Percentiles rank a stretch among this genome's conserved stretches.
These are phyloP conservation scores for Odocoileus hemionus DNA, from an alignment of 2,113 vertebrate species.

Conservation along the genomic window DNA sequence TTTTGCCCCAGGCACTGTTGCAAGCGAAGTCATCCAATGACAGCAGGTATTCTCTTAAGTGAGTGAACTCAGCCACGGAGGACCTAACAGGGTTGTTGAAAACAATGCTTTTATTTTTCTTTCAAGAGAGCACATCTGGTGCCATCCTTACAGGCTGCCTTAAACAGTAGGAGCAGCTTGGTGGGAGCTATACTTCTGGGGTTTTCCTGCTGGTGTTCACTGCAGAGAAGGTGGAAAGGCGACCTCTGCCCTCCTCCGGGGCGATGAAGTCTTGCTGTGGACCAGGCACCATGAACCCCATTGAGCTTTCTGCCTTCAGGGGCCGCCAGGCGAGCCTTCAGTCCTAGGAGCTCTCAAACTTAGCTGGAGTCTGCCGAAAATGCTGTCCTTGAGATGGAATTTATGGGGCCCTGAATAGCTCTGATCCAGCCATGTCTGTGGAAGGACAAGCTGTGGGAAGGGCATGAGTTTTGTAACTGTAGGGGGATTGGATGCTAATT, in stretches of 20 bases:
- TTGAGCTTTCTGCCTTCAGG: not conserved
- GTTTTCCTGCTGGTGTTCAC: not conserved
- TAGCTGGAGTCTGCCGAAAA: not conserved
- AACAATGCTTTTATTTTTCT: not conserved
- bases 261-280: not conserved
- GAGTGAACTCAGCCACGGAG: fast-evolving
- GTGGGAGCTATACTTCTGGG: not conserved
- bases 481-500: not conserved
- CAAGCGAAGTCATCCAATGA: not conserved
- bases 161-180: not conserved
- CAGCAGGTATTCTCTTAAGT: not conserved
- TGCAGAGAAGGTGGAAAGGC: too few species aligned
- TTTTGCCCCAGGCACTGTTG: not conserved
- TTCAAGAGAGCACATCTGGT: not conserved
- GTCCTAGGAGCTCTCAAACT: not conserved
- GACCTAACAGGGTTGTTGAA: not conserved
- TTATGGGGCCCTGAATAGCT: not conserved
- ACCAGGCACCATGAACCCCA: too few species aligned
- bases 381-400: not conserved
- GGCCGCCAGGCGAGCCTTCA: not conserved
- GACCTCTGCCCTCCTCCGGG: not conserved
- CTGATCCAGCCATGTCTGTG: not conserved
- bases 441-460: not conserved
- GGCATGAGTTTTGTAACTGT: not conserved
- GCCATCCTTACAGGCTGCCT: not conserved